A percentile compares a stretch with the other conserved stretches of the same genome.
phyloP scores from a whole-genome alignment of 1,140 invertebrate genomes.

The Mactra quadrangularis region DNA sequence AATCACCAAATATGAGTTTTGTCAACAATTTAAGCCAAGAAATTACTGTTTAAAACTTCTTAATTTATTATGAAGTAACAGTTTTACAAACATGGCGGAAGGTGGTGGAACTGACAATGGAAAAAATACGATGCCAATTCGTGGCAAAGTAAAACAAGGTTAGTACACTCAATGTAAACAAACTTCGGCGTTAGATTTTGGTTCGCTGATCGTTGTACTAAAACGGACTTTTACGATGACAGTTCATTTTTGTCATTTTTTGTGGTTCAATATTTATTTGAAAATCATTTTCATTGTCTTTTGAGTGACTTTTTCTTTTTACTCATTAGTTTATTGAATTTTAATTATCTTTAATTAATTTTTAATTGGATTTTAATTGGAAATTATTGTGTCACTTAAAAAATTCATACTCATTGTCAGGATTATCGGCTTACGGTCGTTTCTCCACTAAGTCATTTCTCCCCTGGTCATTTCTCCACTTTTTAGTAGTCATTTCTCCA shows the following conservation, averaged over 20 bases:
- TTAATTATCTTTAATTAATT: too few species aligned
- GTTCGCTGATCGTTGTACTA: neutral
- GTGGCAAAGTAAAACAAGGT: conserved; percentile 61
- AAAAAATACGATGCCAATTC: conserved; percentile 54
- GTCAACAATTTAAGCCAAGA: too few species aligned
- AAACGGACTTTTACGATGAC: too few species aligned
- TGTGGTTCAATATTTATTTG: too few species aligned
- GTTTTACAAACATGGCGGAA: conserved; percentile 53
- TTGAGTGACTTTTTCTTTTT: too few species aligned
- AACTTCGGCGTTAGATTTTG: conserved; percentile 6
- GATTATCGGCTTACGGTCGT: too few species aligned
- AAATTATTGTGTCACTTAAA: neutral
- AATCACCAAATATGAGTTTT: conserved; percentile 23
- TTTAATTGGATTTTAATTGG: too few species aligned
- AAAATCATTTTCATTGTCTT: too few species aligned
- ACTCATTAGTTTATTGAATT: too few species aligned
- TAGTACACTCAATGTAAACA: neutral
- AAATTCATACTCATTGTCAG: neutral
- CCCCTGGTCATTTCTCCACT: too few species aligned
- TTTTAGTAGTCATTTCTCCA: too few species aligned
- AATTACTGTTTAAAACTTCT: neutral
- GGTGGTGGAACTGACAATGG: conserved; percentile 54
- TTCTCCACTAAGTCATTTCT: too few species aligned
- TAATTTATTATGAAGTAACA: neutral
- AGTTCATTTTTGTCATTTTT: neutral